Conservation (phyloP, 2,888 invertebrate species). For the Rhagium mordax region DNA sequence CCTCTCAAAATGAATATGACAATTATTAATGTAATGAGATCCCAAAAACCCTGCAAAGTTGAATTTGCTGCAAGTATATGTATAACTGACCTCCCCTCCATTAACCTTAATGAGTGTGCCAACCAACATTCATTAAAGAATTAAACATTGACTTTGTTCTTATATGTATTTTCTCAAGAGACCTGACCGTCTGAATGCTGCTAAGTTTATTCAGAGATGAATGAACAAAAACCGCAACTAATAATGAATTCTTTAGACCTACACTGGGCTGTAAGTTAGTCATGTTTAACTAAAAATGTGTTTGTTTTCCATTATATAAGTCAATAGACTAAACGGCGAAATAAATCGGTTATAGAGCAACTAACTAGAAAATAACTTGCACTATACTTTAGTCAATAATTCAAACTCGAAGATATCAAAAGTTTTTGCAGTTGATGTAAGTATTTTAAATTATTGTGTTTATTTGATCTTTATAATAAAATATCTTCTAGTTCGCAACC, state of each 20-base stretch:
- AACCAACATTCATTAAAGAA: conserved; percentile 25
- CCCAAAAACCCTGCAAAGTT: not conserved
- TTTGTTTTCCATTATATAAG: conserved; percentile 25
- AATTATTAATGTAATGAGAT: no score
- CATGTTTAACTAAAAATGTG: conserved; percentile 3
- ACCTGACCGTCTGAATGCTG: conserved; percentile 20
- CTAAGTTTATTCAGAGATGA: conserved; percentile 17
- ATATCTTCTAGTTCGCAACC: no score
- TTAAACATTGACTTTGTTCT: conserved; percentile 26
- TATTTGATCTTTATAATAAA: no score
- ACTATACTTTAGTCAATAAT: no score
- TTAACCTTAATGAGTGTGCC: not conserved
- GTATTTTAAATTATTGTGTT: no score
- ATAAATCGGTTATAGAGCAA: no score
- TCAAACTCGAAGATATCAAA: no score
- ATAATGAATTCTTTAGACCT: conserved; percentile 6
- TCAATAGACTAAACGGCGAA: not conserved
- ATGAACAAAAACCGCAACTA: conserved; percentile 24
- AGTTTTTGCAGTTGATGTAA: no score
- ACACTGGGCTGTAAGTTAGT: not conserved
- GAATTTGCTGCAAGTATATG: not conserved
- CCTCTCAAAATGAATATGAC: no score
- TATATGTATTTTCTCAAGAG: conserved; percentile 17
- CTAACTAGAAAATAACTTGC: no score
- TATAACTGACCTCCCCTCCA: not conserved